A percentile compares a stretch with the other conserved stretches of the same genome.
These are phyloP conservation scores for Ophion ellenae DNA, from an alignment of 2,888 invertebrate species.

Conservation along the genomic window DNA sequence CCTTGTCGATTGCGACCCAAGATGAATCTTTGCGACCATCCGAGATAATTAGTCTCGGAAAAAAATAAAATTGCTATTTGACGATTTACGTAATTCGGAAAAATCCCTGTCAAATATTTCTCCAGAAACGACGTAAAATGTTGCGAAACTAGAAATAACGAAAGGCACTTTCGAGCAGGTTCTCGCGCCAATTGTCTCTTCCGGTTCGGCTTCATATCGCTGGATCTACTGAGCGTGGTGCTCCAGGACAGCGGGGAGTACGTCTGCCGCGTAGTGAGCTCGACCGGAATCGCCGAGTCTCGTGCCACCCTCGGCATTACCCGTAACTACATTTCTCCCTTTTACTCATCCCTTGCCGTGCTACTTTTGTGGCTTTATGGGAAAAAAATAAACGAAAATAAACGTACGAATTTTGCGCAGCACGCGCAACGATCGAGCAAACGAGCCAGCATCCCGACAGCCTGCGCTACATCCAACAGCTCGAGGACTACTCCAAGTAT, in stretches of 20 bases:
- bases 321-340: conserved; percentile 78
- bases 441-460: conserved; percentile 96
- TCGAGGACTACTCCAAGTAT: conserved; percentile 95
- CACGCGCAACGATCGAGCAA: conserved; percentile 93
- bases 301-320: conserved; percentile 92
- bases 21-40: too few species aligned
- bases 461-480: conserved; percentile 94
- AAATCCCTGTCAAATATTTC: neutral
- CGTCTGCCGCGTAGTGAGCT: conserved; percentile 93
- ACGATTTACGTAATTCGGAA: neutral
- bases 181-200: conserved; percentile 97
- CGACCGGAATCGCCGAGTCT: conserved; percentile 94
- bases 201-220: conserved; percentile 98
- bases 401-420: conserved; percentile 76
- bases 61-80: neutral
- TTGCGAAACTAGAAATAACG: neutral
- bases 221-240: conserved; percentile 94
- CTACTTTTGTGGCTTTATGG: neutral
- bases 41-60: neutral
- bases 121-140: neutral
- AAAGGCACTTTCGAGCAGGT: conserved; percentile 86
- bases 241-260: conserved; percentile 95
- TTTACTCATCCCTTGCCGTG: neutral
- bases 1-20: too few species aligned
- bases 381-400: neutral